Evolutionary conservation across 1,140 invertebrate genomes (phyloP).

Genomic region (Apis mellifera): Amel_HAv3.1 CM009945.2:5046501-5047000

Average conservation of each 20-base stretch:
- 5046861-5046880: conserved; percentile 34
- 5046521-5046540: conserved; percentile 14
- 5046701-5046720: conserved; percentile 36
- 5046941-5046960: background rate
- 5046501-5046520: conserved; percentile 18
- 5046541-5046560: too few relatives aligned
- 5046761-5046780: conserved; percentile 59
- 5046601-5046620: conserved; percentile 44
- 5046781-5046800: conserved; percentile 66
- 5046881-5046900: conserved; percentile 21
- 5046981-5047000: background rate
- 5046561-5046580: conserved; percentile 3
- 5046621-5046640: conserved; percentile 58
- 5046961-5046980: conserved; percentile 23
- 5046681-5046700: conserved; percentile 20
- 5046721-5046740: conserved; percentile 34
- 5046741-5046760: conserved; percentile 72
- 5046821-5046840: conserved; percentile 21
- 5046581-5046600: conserved; percentile 48
- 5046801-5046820: conserved; percentile 66
- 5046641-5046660: conserved; percentile 29
- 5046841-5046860: conserved; percentile 63
- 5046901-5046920: conserved; percentile 64
- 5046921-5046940: background rate
- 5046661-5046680: too few relatives aligned